Base-by-base conservation (phyloP, 2,113 vertebrate species). In the Melanotaenia duboulayi region DNA sequence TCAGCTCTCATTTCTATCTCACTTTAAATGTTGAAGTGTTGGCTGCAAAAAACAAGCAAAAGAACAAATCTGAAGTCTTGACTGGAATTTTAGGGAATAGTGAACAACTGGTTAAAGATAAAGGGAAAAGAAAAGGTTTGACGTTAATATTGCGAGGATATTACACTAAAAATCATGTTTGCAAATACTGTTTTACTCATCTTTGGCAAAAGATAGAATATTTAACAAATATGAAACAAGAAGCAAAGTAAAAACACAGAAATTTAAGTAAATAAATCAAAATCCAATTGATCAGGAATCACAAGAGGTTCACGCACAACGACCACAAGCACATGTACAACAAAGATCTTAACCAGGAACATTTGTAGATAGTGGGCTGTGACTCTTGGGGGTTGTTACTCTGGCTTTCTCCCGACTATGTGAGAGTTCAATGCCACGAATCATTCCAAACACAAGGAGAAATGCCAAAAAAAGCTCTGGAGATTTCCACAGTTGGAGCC, bases 401-500 rank as follows among this genome's bases (percentile, higher is more conserved):
- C 50, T 76, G 74, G 86, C 81, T 94, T 89, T 85, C 6, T 90
- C 87, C 74, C 55, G 50, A 94, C 86, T 85, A 81, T 87, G 92
- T 85, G 88, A 92, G 92, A 94, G 88, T 93, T 94, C 91, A 95
- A 93, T 93, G 92, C 87, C 78, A 86, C 78, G 44, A 65, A 89
- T 86, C 78, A 85, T 91, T 88, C 85, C 81, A 56, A 70, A 81
- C 86, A 87, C 88, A 86, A 88, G 90, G 84, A 84, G 52, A 80
- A 90, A 83, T 49, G 75, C 82, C 80, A 89, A 89, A 85, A 89
- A 85, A 76, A 57, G 85, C 72, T 71, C 79, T 58, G 74, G 81
- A 87, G 87, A 83, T 72, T 83, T 86, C 75, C 72, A 73, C 76
- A 86, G 65, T 20, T 51, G 1, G 74, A 90, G 73, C 78, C 58